A percentile compares a stretch with the other conserved stretches of the same genome.
Conservation (phyloP, 2,797 vertebrate genomes). For the Poeciliopsis gracilis region DNA sequence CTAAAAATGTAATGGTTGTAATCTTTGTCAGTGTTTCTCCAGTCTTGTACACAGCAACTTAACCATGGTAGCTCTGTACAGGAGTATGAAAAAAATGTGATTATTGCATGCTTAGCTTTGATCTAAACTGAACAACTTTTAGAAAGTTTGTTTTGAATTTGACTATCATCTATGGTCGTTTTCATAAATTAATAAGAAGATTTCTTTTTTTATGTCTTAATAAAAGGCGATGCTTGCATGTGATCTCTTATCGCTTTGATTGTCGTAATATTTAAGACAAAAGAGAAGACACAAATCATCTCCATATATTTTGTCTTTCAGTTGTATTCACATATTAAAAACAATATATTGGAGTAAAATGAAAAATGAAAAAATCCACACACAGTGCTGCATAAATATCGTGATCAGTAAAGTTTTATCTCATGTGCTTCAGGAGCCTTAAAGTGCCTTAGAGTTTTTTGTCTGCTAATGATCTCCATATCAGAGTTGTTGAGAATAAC, state of each 20-base stretch:
- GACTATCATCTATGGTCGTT: not conserved
- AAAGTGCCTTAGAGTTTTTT: conserved; percentile 59
- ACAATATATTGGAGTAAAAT: conserved; percentile 18
- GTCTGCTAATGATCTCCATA: conserved; percentile 74
- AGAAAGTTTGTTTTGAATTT: not conserved
- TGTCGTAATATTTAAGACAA: not conserved
- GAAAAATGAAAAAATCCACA: conserved; percentile 21
- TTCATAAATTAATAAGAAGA: not conserved
- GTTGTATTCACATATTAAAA: conserved; percentile 36
- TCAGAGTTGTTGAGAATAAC: conserved; percentile 73
- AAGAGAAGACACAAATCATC: conserved; percentile 4
- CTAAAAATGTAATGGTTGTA: not conserved
- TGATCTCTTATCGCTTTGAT: not conserved
- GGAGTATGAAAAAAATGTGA: not conserved
- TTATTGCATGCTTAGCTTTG: not conserved
- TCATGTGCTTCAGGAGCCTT: conserved; percentile 61
- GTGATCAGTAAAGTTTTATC: conserved; percentile 61
- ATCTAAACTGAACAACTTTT: not conserved
- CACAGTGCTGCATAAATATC: conserved; percentile 59
- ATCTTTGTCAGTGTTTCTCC: not conserved
- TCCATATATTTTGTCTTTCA: conserved; percentile 42
- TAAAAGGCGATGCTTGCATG: not conserved
- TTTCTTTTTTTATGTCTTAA: not conserved
- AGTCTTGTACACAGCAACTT: not conserved
- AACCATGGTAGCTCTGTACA: not conserved